phyloP scores from a whole-genome alignment of 2,113 vertebrate genomes.

The Gobius niger region DNA sequence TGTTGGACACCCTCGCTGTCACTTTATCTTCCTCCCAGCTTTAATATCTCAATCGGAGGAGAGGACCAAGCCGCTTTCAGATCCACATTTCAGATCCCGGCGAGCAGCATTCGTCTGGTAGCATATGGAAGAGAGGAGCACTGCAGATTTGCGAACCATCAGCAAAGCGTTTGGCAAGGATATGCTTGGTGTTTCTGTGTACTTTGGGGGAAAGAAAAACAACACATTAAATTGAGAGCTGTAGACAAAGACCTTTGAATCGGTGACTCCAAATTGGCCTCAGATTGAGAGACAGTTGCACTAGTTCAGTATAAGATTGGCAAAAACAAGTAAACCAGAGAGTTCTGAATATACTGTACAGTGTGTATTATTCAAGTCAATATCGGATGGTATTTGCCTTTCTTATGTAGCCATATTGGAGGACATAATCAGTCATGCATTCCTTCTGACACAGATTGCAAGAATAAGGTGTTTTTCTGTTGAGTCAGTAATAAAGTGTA shows the following conservation, averaged over 20 bases:
- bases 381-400: background rate
- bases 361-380: background rate
- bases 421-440: constrained; percentile 1
- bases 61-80: constrained; percentile 22
- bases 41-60: constrained; percentile 53
- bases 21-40: constrained; percentile 36
- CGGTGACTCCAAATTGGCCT: no score
- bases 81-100: background rate
- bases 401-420: no score
- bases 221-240: no score
- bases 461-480: background rate
- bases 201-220: no score
- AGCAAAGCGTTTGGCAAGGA: background rate
- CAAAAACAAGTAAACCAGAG: no score
- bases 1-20: constrained; percentile 56
- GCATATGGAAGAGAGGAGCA: constrained; percentile 2
- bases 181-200: no score
- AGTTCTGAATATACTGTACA: no score
- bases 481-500: constrained; percentile 8
- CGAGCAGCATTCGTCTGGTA: constrained; percentile 14
- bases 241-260: no score
- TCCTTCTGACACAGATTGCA: background rate
- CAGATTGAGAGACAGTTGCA: no score
- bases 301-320: no score
- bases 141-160: background rate